Evolutionary conservation across 2,113 vertebrate genomes (phyloP).

Genomic region (Agapornis roseicollis): DNA sequence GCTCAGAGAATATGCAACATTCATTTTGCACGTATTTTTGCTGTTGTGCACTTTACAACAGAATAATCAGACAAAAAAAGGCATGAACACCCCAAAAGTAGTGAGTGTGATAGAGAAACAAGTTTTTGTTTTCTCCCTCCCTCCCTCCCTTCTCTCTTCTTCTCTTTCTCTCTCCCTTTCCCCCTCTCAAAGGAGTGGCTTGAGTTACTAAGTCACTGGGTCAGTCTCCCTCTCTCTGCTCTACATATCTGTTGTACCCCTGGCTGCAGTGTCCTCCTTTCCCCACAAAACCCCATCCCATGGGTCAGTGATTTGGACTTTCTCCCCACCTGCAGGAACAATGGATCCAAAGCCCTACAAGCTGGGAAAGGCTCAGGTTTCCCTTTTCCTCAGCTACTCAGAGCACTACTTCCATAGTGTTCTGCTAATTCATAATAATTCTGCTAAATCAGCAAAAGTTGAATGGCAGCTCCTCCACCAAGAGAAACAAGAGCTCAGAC

Average conservation of each 20-base stretch:
- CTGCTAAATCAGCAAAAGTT: neutral
- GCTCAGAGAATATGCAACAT: neutral
- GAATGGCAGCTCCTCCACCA: neutral
- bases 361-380: neutral
- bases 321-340: neutral
- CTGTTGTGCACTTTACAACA: neutral
- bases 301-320: neutral
- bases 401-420: no score
- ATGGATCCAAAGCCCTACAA: neutral
- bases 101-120: neutral
- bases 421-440: neutral
- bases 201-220: neutral
- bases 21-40: neutral
- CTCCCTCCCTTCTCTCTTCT: accelerated
- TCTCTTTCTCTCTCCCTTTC: neutral
- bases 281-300: neutral
- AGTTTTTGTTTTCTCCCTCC: neutral
- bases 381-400: neutral
- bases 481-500: neutral
- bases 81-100: accelerated
- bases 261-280: neutral
- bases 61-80: neutral
- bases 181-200: neutral
- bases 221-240: neutral
- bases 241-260: neutral